phyloP scores from a whole-genome alignment of 2,888 invertebrate species.

The Perizoma flavofasciatum region DNA sequence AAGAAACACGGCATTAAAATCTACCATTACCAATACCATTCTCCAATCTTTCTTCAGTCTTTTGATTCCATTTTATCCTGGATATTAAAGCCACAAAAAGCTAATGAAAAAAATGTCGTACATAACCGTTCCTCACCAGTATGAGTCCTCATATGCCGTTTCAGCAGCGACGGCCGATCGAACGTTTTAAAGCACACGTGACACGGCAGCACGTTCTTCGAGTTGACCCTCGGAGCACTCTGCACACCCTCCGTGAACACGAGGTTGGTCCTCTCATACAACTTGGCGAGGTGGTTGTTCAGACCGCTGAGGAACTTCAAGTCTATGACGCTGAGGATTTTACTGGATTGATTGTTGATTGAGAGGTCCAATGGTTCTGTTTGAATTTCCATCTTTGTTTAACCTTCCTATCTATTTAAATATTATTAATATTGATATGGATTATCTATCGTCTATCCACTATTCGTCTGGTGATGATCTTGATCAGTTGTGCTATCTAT shows the following conservation, averaged over 20 bases:
- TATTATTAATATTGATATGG: not conserved
- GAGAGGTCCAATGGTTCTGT: constrained; percentile 74
- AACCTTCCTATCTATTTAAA: not conserved
- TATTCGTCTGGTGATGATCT: too few species aligned
- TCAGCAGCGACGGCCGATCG: constrained; percentile 87
- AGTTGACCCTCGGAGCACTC: constrained; percentile 36
- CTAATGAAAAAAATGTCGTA: too few species aligned
- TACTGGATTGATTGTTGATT: constrained; percentile 51
- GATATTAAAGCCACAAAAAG: too few species aligned
- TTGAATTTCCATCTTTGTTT: constrained; percentile 57
- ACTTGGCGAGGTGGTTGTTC: constrained; percentile 68
- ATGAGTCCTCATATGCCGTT: constrained; percentile 87
- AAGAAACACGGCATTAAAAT: too few species aligned
- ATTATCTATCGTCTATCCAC: too few species aligned
- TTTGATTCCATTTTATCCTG: too few species aligned
- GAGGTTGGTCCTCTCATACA: constrained; percentile 68
- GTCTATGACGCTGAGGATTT: constrained; percentile 64
- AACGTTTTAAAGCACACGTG: constrained; percentile 87
- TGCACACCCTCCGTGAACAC: constrained; percentile 45
- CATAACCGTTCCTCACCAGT: constrained; percentile 74
- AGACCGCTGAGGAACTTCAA: constrained; percentile 71
- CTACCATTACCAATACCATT: too few species aligned
- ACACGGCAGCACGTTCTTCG: constrained; percentile 79
- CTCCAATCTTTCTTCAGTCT: too few species aligned
- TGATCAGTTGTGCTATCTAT: too few species aligned